Percentiles rank a stretch among this genome's conserved stretches.
These are phyloP conservation scores for Drusus annulatus DNA, from an alignment of 1,140 invertebrate genomes.

Conservation along the genomic window DNA sequence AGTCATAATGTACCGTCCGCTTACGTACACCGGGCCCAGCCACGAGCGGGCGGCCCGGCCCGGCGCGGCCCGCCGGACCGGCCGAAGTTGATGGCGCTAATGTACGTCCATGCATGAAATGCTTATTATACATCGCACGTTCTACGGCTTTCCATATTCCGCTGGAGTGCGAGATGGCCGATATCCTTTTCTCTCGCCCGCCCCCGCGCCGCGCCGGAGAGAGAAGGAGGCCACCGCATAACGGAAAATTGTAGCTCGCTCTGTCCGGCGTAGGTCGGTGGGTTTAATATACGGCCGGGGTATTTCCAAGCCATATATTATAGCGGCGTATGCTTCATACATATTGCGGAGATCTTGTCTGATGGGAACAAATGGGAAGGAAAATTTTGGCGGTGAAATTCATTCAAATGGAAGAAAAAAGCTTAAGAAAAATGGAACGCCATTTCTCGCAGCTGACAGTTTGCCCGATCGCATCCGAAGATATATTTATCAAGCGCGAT, in stretches of 20 bases:
- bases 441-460: slow-evolving; percentile 64
- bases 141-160: slow-evolving; percentile 55
- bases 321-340: slow-evolving; percentile 71
- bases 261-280: slow-evolving; percentile 70
- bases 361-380: slow-evolving; percentile 73
- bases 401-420: slow-evolving; percentile 65
- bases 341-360: slow-evolving; percentile 69
- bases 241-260: slow-evolving; percentile 72
- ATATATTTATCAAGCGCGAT: slow-evolving; percentile 49
- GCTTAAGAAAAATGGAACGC: slow-evolving; percentile 64
- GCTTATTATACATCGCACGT: slow-evolving; percentile 74
- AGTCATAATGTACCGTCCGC: slow-evolving; percentile 72
- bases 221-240: slow-evolving; percentile 64
- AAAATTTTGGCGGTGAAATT: slow-evolving; percentile 72
- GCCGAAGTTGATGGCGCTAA: slow-evolving; percentile 44
- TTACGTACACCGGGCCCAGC: slow-evolving; percentile 61
- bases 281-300: slow-evolving; percentile 71
- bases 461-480: slow-evolving; percentile 52
- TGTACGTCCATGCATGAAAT: slow-evolving; percentile 71
- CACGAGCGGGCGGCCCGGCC: slow-evolving; percentile 62
- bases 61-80: neutral
- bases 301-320: slow-evolving; percentile 73
- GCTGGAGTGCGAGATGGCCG: slow-evolving; percentile 39
- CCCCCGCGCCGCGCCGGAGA: slow-evolving; percentile 63
- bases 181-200: slow-evolving; percentile 53